Evolutionary conservation across 2,797 vertebrate genomes (phyloP).

Genomic region (Paratrypauchen microcephalus): DNA sequence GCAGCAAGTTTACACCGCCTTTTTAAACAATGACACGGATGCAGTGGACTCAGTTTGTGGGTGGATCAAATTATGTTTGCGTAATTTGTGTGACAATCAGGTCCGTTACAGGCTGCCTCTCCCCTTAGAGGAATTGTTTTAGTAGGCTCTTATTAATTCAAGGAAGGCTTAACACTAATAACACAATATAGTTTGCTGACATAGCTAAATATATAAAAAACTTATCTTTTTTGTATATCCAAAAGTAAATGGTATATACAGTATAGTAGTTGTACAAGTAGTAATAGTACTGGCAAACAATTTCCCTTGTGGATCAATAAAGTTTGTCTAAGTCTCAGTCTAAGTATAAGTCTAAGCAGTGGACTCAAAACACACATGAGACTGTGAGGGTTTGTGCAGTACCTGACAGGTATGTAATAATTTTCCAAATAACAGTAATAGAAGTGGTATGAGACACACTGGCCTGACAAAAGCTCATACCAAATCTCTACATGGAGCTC

Average conservation of each 20-base stretch:
- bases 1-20: constrained; percentile 75
- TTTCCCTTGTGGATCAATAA: too few species aligned
- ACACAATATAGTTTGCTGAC: background rate
- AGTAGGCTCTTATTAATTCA: background rate
- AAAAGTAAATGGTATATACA: too few species aligned
- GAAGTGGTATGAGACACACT: too few species aligned
- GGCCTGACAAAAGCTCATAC: too few species aligned
- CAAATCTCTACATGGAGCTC: too few species aligned
- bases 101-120: constrained; percentile 37
- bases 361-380: too few species aligned
- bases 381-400: background rate
- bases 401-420: too few species aligned
- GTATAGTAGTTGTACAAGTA: background rate
- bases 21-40: constrained; percentile 77
- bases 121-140: background rate
- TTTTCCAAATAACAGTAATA: too few species aligned
- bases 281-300: background rate
- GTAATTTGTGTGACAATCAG: constrained; percentile 10
- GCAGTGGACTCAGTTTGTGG: constrained; percentile 29
- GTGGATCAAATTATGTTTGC: constrained; percentile 13
- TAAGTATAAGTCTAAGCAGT: too few species aligned
- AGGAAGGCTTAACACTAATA: background rate
- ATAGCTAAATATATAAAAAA: too few species aligned
- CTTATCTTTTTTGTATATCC: too few species aligned
- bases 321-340: too few species aligned